Percentiles rank a stretch among this genome's conserved stretches.
Evolutionary conservation across 1,140 invertebrate genomes (phyloP).

Genomic region (Stegodyphus mimosarum): DNA sequence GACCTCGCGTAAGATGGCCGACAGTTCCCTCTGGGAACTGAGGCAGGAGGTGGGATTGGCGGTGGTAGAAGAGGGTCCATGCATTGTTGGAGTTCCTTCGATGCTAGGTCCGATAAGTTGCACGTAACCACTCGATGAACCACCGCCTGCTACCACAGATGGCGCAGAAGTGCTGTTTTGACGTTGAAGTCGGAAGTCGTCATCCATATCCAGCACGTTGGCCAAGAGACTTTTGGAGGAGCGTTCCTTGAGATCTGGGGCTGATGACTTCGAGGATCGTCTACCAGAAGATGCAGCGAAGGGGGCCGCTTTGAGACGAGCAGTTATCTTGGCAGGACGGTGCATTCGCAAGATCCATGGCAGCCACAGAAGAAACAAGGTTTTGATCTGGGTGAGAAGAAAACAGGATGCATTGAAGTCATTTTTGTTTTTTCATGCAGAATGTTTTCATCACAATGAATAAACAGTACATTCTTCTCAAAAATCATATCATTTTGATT

Average conservation of each 20-base stretch:
- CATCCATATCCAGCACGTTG: slow-evolving; percentile 95
- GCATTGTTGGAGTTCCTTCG: slow-evolving; percentile 43
- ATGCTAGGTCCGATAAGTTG: slow-evolving; percentile 38
- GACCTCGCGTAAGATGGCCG: slow-evolving; percentile 94
- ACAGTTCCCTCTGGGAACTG: slow-evolving; percentile 85
- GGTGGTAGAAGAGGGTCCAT: slow-evolving; percentile 71
- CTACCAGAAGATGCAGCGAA: slow-evolving; percentile 71
- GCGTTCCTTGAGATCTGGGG: slow-evolving; percentile 89
- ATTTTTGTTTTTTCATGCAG: slow-evolving; percentile 1
- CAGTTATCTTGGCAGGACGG: slow-evolving; percentile 89
- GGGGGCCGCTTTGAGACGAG: slow-evolving; percentile 17
- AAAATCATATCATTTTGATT: neutral
- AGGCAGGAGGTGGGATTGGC: slow-evolving; percentile 69
- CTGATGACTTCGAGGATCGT: slow-evolving; percentile 74
- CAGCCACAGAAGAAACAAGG: slow-evolving; percentile 94
- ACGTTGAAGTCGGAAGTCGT: slow-evolving; percentile 81
- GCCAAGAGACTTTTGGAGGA: slow-evolving; percentile 93
- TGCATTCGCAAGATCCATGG: slow-evolving; percentile 95
- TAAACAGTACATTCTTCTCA: slow-evolving; percentile 1
- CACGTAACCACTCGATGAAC: slow-evolving; percentile 32
- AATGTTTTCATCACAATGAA: slow-evolving; percentile 4
- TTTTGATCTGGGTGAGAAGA: slow-evolving; percentile 78
- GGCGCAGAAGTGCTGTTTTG: slow-evolving; percentile 68
- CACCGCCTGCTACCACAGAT: slow-evolving; percentile 64
- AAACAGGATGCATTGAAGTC: slow-evolving; percentile 38